Percentiles rank a stretch among this genome's conserved stretches.
These are phyloP conservation scores for Gracilinanus agilis DNA, from an alignment of 2,113 vertebrate species.

Conservation along the genomic window DNA sequence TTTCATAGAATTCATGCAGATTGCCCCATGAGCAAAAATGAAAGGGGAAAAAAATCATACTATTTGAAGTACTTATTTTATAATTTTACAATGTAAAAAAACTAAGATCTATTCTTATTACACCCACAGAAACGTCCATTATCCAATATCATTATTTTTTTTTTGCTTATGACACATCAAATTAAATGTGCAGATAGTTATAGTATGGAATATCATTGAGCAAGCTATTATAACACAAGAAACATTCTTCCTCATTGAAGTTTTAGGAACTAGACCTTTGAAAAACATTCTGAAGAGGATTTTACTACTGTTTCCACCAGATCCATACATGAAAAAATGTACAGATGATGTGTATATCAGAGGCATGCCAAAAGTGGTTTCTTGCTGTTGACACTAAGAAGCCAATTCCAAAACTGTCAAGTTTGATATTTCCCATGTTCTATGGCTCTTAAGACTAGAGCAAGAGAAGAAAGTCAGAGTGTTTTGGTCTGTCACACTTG, in stretches of 20 bases:
- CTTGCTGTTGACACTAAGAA: background rate
- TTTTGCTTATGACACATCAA: background rate
- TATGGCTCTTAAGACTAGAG: slow-evolving; percentile 6
- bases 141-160: background rate
- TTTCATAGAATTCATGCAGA: background rate
- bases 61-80: background rate
- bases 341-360: background rate
- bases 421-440: slow-evolving; percentile 21
- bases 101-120: background rate
- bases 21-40: background rate
- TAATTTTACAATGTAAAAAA: background rate
- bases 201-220: background rate
- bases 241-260: background rate
- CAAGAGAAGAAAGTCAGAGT: slow-evolving; percentile 31
- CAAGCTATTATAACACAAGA: background rate
- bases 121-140: background rate
- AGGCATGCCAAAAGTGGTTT: background rate
- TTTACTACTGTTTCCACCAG: background rate
- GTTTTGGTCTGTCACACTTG: slow-evolving; percentile 45
- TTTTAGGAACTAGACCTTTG: background rate
- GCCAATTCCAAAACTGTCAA: background rate
- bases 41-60: background rate
- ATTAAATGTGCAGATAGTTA: background rate
- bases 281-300: background rate
- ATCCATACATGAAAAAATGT: background rate